Percentiles rank a stretch among this genome's conserved stretches.
Evolutionary conservation across 2,113 vertebrate genomes (phyloP).

Genomic region (Benitochromis conjunctus): DNA sequence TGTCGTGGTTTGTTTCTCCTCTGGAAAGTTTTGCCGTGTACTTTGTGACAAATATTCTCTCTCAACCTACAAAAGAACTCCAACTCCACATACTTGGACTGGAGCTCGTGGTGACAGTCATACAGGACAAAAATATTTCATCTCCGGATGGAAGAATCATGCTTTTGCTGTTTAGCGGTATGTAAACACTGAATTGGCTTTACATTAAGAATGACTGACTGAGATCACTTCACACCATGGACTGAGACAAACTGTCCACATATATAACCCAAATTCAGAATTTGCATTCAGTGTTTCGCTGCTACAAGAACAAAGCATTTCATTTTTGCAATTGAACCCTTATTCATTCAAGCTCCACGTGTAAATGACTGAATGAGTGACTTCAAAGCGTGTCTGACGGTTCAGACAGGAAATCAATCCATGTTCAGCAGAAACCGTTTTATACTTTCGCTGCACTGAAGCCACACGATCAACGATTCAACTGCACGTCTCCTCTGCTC

Average conservation of each 20-base stretch:
- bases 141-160: not conserved
- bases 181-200: not conserved
- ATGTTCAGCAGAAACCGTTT: not conserved
- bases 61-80: not conserved
- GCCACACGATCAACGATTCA: not conserved
- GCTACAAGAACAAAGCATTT: not conserved
- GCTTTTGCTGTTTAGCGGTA: not conserved
- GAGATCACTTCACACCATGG: not conserved
- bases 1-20: not conserved
- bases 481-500: not conserved
- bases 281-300: not conserved
- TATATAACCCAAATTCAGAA: not conserved
- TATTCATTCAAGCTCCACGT: not conserved
- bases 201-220: not conserved
- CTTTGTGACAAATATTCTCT: too few relatives aligned
- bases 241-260: not conserved
- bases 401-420: not conserved
- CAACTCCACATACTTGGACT: not conserved
- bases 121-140: not conserved
- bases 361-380: not conserved
- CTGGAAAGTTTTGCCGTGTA: not conserved
- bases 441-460: not conserved
- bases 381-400: not conserved
- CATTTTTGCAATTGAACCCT: not conserved
- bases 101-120: not conserved